Evolutionary conservation across 2,113 vertebrate species (phyloP).

Genomic region (Rhegmatorhina hoffmannsi): DNA sequence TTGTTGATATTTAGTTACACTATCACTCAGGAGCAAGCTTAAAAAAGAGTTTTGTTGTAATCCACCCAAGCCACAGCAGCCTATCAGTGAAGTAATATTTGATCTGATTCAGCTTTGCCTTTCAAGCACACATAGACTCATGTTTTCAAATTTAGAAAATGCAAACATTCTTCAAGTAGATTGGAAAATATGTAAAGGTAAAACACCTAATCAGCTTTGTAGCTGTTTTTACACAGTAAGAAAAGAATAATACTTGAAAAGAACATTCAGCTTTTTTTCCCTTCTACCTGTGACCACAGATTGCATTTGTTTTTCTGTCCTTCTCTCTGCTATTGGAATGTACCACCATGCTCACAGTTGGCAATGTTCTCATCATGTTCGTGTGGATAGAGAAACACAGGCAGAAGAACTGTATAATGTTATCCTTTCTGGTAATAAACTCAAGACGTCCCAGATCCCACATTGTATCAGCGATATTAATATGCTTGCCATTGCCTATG

Average conservation of each 20-base stretch:
- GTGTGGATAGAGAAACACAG: neutral
- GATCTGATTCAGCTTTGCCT: neutral
- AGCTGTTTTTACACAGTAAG: neutral
- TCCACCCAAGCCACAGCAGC: accelerated
- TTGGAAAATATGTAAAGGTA: neutral
- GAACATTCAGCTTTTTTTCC: neutral
- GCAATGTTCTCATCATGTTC: neutral
- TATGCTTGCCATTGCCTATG: neutral
- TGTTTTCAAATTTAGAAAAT: neutral
- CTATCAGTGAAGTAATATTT: neutral
- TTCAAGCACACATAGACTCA: neutral
- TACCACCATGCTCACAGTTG: accelerated
- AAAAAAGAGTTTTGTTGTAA: neutral
- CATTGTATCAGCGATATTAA: too few species aligned
- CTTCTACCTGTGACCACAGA: accelerated
- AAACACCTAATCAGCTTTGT: neutral
- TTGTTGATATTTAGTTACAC: neutral
- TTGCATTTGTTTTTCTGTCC: neutral
- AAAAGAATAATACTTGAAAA: neutral
- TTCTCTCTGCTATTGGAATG: neutral
- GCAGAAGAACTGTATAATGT: too few species aligned
- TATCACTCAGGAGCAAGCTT: neutral
- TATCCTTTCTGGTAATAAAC: too few species aligned
- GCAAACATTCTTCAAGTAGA: neutral
- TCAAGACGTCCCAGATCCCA: too few species aligned